Conservation (phyloP, 2,797 vertebrate genomes). For the Setipinna tenuifilis region DNA sequence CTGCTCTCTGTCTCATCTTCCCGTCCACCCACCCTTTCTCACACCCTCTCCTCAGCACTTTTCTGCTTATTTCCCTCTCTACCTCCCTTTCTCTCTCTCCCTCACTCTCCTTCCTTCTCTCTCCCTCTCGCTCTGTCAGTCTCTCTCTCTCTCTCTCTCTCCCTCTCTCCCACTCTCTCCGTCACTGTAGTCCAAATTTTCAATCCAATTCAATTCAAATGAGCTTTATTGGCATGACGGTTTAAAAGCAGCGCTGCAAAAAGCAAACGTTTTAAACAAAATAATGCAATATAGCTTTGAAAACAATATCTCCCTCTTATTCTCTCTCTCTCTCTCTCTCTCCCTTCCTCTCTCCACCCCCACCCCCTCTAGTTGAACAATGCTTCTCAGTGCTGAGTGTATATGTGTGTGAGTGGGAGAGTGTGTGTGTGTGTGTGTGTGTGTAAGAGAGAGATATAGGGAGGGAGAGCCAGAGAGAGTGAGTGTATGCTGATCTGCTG, state of each 20-base stretch:
- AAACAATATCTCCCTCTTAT: too few species aligned
- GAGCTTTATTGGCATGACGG: too few species aligned
- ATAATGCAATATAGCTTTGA: background rate
- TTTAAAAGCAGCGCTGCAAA: too few species aligned
- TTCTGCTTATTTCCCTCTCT: constrained; percentile 30
- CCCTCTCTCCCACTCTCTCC: background rate
- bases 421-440: too few species aligned
- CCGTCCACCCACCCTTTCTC: background rate
- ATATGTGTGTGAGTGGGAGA: too few species aligned
- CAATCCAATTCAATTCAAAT: background rate
- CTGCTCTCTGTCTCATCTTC: too few species aligned
- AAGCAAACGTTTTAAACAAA: background rate
- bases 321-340: background rate
- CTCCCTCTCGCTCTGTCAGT: too few species aligned
- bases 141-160: background rate
- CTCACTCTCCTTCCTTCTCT: background rate
- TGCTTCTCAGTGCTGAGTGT: constrained; percentile 61
- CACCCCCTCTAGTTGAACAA: constrained; percentile 29
- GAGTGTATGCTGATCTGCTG: constrained; percentile 58
- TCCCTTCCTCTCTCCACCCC: constrained; percentile 24
- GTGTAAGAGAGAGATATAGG: too few species aligned
- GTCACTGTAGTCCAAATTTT: constrained; percentile 17
- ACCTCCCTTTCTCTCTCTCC: constrained; percentile 6
- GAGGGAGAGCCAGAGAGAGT: background rate
- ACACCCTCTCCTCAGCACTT: background rate